Base-by-base conservation (phyloP, 2,888 invertebrate species). In the Drosophila pseudotakahashii region DNA sequence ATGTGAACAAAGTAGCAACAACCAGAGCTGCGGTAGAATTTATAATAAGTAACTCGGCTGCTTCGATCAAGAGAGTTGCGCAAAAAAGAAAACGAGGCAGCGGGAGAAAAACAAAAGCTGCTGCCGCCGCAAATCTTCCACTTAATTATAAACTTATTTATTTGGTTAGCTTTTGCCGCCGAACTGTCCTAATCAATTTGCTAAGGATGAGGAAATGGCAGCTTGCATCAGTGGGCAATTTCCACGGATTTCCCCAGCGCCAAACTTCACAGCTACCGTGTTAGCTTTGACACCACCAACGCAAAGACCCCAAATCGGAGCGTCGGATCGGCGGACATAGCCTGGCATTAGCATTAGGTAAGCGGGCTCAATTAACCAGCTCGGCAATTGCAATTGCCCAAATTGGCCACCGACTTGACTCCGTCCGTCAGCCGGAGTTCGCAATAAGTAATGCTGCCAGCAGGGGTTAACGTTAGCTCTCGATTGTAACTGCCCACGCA, bases 141-240 rank as follows among this genome's bases (percentile, higher is more conserved):
- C 79, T 75, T 82, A 82, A 80, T 86, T 87, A 84, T 63, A 72
- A 79, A 81, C 84, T 83, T 82, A 85, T 82, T 85, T 81, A 81
- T 81, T 86, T 86, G 81, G 69, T 72, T 81, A 74, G 71, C 62
- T 64, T 64, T 58, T 32, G 47, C 54, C 53, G 59, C 66, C 66
- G 37, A 81, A 79, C 81, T 87, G 83, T 77, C 83, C 78, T 84
- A 87, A 84, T 84, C 83, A 84, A 84, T 84, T 83, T 87, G 87
- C 75, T 79, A 79, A 80, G 82, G 81, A 86, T 82, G 81, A 80
- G 83, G 83, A 83, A 86, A 83, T 79, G 83, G 62, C 53, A 66
- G 45, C 55, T 74, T 68, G 61, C 68, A 53, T 42, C 57, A 76
- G 62, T 63, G 60, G 77, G 63, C 73, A 69, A 83, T 82, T 81